Evolutionary conservation across 1,140 invertebrate species (phyloP).

Genomic region (Vanessa tameamea): DNA sequence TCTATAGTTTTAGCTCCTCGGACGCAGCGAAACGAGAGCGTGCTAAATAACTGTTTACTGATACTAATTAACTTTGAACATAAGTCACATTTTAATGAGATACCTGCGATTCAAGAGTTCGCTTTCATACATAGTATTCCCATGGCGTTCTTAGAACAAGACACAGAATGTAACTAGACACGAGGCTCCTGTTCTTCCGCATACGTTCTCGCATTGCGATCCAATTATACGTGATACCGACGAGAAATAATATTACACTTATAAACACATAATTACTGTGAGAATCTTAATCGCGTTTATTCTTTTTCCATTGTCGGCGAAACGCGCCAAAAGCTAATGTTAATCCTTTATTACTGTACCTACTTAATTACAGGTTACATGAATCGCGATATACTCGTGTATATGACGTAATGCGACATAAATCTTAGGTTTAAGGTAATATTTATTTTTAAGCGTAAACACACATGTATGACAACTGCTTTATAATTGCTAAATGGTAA

Average conservation of each 20-base stretch:
- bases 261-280: slow-evolving; percentile 66
- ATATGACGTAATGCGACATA: slow-evolving; percentile 24
- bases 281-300: slow-evolving; percentile 57
- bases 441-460: slow-evolving; percentile 20
- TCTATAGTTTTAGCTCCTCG: neutral
- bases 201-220: slow-evolving; percentile 73
- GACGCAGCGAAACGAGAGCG: neutral
- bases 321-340: slow-evolving; percentile 35
- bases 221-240: slow-evolving; percentile 74
- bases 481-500: slow-evolving; percentile 16
- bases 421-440: slow-evolving; percentile 23
- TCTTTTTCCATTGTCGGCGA: slow-evolving; percentile 42
- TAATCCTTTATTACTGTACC: slow-evolving; percentile 30
- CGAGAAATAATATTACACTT: slow-evolving; percentile 69
- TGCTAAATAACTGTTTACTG: slow-evolving; percentile 24
- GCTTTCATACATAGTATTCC: slow-evolving; percentile 61
- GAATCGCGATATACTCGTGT: slow-evolving; percentile 5
- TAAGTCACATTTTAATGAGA: slow-evolving; percentile 43
- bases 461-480: slow-evolving; percentile 16
- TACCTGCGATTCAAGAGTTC: slow-evolving; percentile 42
- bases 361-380: slow-evolving; percentile 30
- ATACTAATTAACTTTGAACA: slow-evolving; percentile 23
- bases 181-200: slow-evolving; percentile 70
- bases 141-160: slow-evolving; percentile 75
- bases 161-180: slow-evolving; percentile 75